Evolutionary conservation across 2,888 invertebrate genomes (phyloP).

Genomic region (Zonitis immaculata): DNA sequence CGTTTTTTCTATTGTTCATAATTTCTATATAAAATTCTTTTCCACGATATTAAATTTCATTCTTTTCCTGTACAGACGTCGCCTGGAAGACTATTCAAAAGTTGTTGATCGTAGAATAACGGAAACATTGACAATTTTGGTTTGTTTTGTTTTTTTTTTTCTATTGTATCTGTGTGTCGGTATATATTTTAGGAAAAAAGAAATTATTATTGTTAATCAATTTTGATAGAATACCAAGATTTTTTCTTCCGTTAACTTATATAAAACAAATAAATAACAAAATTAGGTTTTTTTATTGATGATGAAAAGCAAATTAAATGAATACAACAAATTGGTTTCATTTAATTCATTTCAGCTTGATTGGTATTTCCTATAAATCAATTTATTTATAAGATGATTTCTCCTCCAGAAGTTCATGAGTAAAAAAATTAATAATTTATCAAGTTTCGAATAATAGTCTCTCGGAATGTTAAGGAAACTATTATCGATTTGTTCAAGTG

Average conservation of each 20-base stretch:
- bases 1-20: neutral
- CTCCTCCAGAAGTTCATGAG: too few relatives aligned
- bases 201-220: too few relatives aligned
- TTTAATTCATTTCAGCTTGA: neutral
- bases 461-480: slow-evolving; percentile 22
- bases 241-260: too few relatives aligned
- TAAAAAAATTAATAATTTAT: too few relatives aligned
- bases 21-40: neutral
- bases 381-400: too few relatives aligned
- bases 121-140: neutral
- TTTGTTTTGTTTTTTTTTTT: too few relatives aligned
- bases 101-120: neutral
- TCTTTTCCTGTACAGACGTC: neutral
- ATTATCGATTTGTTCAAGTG: neutral
- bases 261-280: neutral
- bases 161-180: too few relatives aligned
- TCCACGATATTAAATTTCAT: neutral
- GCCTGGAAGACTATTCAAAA: neutral
- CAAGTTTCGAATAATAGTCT: too few relatives aligned
- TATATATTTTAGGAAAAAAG: too few relatives aligned
- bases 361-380: neutral
- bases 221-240: too few relatives aligned
- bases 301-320: neutral
- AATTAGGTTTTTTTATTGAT: neutral
- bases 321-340: neutral